Evolutionary conservation across 64 coral and sea anemone genomes (phyloP).

Genomic region (Orbicella faveolata): DNA sequence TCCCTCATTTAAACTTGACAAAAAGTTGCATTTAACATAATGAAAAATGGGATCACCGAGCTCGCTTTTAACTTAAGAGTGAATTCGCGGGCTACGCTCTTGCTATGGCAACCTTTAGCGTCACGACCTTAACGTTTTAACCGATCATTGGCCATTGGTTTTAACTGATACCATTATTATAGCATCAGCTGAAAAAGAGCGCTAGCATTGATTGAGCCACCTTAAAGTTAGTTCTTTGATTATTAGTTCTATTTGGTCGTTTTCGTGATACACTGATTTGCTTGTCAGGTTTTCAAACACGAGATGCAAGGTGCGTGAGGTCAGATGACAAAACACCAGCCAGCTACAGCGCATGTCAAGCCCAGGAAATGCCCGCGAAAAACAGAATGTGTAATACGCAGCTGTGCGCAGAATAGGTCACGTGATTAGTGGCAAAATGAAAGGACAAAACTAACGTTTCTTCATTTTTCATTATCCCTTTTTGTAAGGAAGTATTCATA

Average conservation of each 20-base stretch:
- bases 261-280: not conserved
- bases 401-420: not conserved
- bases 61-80: no score
- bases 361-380: not conserved
- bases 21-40: no score
- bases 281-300: not conserved
- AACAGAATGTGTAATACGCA: not conserved
- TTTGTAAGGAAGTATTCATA: no score
- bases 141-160: no score
- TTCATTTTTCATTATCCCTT: not conserved
- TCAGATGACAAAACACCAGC: not conserved
- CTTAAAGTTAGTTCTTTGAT: not conserved
- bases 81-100: no score
- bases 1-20: no score
- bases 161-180: no score
- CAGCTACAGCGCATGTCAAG: not conserved
- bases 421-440: not conserved
- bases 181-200: no score
- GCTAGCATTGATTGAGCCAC: no score
- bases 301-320: not conserved
- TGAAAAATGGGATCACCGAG: no score
- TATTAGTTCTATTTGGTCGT: not conserved
- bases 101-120: no score
- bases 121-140: no score
- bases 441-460: not conserved